Base-by-base conservation (phyloP, 2,113 vertebrate genomes). In the Misgurnus anguillicaudatus region DNA sequence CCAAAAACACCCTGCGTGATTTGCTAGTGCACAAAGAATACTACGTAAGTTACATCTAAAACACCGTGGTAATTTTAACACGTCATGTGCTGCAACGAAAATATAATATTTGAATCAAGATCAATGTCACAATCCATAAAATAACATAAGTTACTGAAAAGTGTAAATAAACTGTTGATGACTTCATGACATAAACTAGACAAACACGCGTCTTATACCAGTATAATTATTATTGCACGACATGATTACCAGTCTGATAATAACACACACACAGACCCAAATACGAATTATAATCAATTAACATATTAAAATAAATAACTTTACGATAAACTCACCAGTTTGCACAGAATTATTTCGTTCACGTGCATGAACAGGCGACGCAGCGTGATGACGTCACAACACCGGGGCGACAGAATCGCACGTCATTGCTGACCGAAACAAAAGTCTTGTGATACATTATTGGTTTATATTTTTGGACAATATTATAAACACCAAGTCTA, bases 291-390 rank as follows among this genome's bases (percentile, higher is more conserved):
- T 9, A n/a, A 57, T 13, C 0, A 14, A 16, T 58, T 3, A 42
- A 5, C 10, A 42, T 53, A 72, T 72, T 14, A 13, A 55, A 57
- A 36, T 8, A 39, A 19, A 19, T 19, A 13, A n/a, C n/a, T n/a
- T n/a, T n/a, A n/a, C n/a, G n/a, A n/a, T n/a, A n/a, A n/a, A n/a
- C 38, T 73, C 21, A 73, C 53, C 70, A 42, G 53, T 17, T 19
- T 47, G 19, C 21, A 19, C 5, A 0, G 1, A 19, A n/a, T n/a
- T 19, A 11, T 45, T 16, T 14, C 24, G 38, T 13, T 73, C 57
- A 74, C 57, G 45, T 62, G 57, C 7, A 31, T 1, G 21, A 11
- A 2, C 13, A 24, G 39, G 6, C 38, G 71, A n/a, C 72, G 58
- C 72, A 3, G 14, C 19, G 39, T 62, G 57, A 74, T 74, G 72